A percentile compares a stretch with the other conserved stretches of the same genome.
Conservation (phyloP, 2,113 vertebrate species). For the Thamnaconus septentrionalis region DNA sequence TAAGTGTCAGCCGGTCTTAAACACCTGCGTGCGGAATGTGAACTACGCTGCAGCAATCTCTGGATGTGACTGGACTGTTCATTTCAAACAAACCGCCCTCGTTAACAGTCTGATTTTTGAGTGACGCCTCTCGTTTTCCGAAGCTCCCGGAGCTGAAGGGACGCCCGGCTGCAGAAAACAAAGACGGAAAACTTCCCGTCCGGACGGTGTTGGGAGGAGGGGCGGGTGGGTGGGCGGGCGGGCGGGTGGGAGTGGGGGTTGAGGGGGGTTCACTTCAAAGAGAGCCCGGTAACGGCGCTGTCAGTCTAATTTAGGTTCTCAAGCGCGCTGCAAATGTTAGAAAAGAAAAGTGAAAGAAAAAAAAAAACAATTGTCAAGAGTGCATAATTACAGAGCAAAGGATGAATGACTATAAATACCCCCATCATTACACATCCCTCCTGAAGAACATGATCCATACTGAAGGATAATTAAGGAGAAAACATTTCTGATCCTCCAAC, state of each 20-base stretch:
- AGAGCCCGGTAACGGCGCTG: slow-evolving; percentile 60
- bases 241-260: slow-evolving; percentile 28
- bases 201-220: slow-evolving; percentile 24
- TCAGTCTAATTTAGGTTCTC: slow-evolving; percentile 72
- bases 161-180: slow-evolving; percentile 14
- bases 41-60: not conserved
- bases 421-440: slow-evolving; percentile 66
- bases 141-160: slow-evolving; percentile 3
- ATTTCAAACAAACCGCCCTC: slow-evolving; percentile 3
- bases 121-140: not conserved
- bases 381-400: slow-evolving; percentile 70
- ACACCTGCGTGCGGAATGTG: slow-evolving; percentile 19
- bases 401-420: slow-evolving; percentile 73
- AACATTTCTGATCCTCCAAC: slow-evolving; percentile 68
- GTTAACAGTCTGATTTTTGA: not conserved
- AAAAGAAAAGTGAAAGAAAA: no score
- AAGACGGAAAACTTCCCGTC: slow-evolving; percentile 63
- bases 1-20: slow-evolving; percentile 17
- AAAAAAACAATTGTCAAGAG: slow-evolving; percentile 66
- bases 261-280: slow-evolving; percentile 70
- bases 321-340: slow-evolving; percentile 63
- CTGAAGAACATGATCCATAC: slow-evolving; percentile 71
- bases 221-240: no score
- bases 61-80: slow-evolving; percentile 3
- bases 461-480: slow-evolving; percentile 72